phyloP scores from a whole-genome alignment of 2,797 vertebrate genomes.

The Tadarida brasiliensis region DNA sequence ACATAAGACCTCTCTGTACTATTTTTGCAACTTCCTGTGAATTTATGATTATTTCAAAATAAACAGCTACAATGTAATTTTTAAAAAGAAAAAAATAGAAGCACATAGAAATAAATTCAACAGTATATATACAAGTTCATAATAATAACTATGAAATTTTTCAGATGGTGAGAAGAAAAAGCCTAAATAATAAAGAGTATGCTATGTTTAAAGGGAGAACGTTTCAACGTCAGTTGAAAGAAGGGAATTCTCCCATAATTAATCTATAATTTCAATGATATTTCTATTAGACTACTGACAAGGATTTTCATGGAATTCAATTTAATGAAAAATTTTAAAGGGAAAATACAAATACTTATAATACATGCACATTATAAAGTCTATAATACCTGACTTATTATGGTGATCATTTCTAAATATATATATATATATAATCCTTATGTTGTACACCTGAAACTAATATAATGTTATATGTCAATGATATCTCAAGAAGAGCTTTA shows the following conservation, averaged over 20 bases:
- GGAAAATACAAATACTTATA: not conserved
- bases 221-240: not conserved
- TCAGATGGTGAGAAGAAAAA: not conserved
- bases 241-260: not conserved
- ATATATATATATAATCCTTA: not conserved
- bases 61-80: not conserved
- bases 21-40: not conserved
- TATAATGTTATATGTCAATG: not conserved
- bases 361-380: not conserved
- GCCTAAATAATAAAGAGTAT: not conserved
- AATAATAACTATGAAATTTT: not conserved
- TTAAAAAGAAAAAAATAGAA: not conserved
- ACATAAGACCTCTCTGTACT: not conserved
- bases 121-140: not conserved
- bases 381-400: not conserved
- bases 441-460: not conserved
- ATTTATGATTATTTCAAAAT: not conserved
- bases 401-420: not conserved
- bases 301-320: not conserved
- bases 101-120: not conserved
- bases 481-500: not conserved
- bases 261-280: not conserved
- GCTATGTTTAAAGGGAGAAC: not conserved
- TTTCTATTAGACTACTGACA: not conserved
- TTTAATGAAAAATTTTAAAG: slow-evolving; percentile 1